Conservation (phyloP, 2,113 vertebrate genomes). For the Cynoglossus semilaevis region DNA sequence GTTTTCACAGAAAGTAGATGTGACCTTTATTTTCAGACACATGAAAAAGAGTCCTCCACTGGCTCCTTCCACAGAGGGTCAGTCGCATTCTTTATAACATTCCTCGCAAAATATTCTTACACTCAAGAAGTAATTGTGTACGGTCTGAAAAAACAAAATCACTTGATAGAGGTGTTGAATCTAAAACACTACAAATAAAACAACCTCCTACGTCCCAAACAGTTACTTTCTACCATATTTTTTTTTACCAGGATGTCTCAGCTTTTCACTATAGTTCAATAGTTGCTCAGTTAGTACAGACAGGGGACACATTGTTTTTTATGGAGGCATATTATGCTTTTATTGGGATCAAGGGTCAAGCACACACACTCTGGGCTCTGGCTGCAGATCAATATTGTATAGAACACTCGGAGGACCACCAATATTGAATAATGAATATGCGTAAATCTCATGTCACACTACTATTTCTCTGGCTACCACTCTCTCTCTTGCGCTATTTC, state of each 20-base stretch:
- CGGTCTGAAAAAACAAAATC: background rate
- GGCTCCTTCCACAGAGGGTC: too few species aligned
- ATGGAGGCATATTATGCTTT: conserved; percentile 58
- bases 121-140: background rate
- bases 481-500: background rate
- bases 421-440: conserved; percentile 66
- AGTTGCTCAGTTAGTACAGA: conserved; percentile 33
- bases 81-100: background rate
- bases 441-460: conserved; percentile 51
- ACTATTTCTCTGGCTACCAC: conserved; percentile 13
- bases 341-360: conserved; percentile 63
- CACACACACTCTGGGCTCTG: conserved; percentile 34
- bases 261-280: conserved; percentile 26
- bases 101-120: background rate
- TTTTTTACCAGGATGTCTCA: background rate
- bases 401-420: conserved; percentile 41
- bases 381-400: conserved; percentile 64
- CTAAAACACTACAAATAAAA: background rate
- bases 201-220: background rate
- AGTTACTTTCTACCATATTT: conserved; percentile 20
- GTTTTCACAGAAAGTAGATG: background rate
- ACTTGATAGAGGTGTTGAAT: background rate
- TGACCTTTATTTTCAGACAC: background rate
- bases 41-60: too few species aligned
- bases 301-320: conserved; percentile 51